Evolutionary conservation across 2,113 vertebrate genomes (phyloP).

Genomic region (Zingel zingel): DNA sequence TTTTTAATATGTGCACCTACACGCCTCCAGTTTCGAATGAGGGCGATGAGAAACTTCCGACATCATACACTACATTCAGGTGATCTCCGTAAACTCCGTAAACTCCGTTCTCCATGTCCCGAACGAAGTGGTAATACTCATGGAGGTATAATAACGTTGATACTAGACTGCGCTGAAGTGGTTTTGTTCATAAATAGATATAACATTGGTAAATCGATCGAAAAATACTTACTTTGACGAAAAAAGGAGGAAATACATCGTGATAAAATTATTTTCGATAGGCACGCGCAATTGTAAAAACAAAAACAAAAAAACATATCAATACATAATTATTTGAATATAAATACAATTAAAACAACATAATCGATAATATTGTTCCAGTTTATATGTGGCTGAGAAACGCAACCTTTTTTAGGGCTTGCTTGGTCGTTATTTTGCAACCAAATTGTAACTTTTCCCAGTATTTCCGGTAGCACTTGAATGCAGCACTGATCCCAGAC

Average conservation of each 20-base stretch:
- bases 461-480: background rate
- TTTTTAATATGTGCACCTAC: background rate
- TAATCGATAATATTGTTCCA: rapidly evolving
- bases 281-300: background rate
- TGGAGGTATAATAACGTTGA: too few relatives aligned
- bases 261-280: background rate
- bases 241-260: background rate
- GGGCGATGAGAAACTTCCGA: constrained; percentile 47
- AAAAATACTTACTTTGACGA: background rate
- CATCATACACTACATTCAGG: constrained; percentile 30
- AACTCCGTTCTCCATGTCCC: rapidly evolving
- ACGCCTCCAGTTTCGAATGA: constrained; percentile 69
- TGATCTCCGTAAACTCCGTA: constrained; percentile 37
- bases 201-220: background rate
- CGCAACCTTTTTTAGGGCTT: rapidly evolving
- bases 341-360: background rate
- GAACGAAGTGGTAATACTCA: too few relatives aligned
- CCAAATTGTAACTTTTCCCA: background rate
- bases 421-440: rapidly evolving
- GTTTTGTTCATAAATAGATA: background rate
- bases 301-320: background rate
- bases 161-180: rapidly evolving
- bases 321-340: background rate
- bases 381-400: background rate
- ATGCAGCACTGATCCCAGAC: constrained; percentile 49